phyloP scores from a whole-genome alignment of 2,797 vertebrate species.

The Spinus olivaceus region DNA sequence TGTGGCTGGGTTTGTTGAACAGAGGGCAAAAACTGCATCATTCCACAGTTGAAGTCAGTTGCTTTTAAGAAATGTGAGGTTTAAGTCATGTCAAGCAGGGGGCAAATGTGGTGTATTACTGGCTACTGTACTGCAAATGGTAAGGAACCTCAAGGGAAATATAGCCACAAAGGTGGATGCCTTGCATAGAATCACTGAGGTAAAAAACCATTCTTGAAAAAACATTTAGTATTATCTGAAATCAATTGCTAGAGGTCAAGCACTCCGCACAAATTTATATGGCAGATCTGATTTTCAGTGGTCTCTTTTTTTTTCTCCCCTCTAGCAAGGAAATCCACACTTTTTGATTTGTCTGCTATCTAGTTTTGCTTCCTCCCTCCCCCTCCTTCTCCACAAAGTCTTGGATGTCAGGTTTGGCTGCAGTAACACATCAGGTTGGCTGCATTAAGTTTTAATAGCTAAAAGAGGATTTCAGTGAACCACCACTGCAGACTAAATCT shows the following conservation, averaged over 20 bases:
- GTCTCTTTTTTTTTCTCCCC: neutral
- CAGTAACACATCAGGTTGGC: neutral
- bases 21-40: slow-evolving; percentile 53
- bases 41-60: slow-evolving; percentile 32
- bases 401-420: neutral
- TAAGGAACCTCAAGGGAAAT: neutral
- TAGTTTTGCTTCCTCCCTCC: neutral
- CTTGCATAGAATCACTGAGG: neutral
- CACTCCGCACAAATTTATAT: neutral
- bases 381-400: neutral
- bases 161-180: neutral
- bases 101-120: neutral
- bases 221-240: neutral
- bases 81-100: neutral
- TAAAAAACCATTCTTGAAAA: slow-evolving; percentile 7
- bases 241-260: slow-evolving; percentile 26
- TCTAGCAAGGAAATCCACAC: neutral
- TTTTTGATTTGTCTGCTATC: neutral
- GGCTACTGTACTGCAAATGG: slow-evolving; percentile 12
- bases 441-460: neutral
- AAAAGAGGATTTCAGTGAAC: neutral
- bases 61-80: slow-evolving; percentile 29
- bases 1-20: slow-evolving; percentile 46
- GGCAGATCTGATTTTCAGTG: neutral
- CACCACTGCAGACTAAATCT: neutral